Conservation (phyloP, 2,888 invertebrate genomes). For the Chaetoderma sp. region DNA sequence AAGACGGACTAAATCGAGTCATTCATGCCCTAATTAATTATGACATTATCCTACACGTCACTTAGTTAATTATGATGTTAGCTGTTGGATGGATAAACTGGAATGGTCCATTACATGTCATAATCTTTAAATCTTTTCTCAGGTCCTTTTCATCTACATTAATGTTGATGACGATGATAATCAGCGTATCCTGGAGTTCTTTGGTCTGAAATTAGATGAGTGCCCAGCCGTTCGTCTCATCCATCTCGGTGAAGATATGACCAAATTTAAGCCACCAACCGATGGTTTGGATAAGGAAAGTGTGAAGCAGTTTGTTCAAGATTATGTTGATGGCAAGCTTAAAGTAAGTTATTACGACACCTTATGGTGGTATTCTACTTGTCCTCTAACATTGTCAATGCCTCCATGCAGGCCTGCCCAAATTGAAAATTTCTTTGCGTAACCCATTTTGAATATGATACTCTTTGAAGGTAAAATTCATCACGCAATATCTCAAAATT, state of each 20-base stretch:
- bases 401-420: too few species aligned
- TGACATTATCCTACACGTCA: too few species aligned
- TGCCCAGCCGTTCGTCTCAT: conserved; percentile 83
- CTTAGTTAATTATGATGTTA: too few species aligned
- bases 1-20: too few species aligned
- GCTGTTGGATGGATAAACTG: too few species aligned
- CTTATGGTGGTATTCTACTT: background rate
- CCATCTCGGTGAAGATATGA: conserved; percentile 83
- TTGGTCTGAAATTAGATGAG: conserved; percentile 94
- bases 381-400: background rate
- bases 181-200: conserved; percentile 98
- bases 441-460: too few species aligned
- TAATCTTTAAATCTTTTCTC: too few species aligned
- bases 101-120: too few species aligned
- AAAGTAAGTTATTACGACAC: conserved; percentile 74
- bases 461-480: background rate
- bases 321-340: conserved; percentile 90
- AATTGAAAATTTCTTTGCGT: too few species aligned
- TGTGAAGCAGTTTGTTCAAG: conserved; percentile 84
- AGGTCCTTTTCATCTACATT: conserved; percentile 94
- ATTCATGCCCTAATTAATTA: too few species aligned
- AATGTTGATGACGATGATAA: conserved; percentile 96
- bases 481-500: too few species aligned
- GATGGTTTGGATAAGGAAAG: conserved; percentile 77
- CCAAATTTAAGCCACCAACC: conserved; percentile 83